phyloP scores from a whole-genome alignment of 1,140 invertebrate genomes.

The Liolophura sinensis region DNA sequence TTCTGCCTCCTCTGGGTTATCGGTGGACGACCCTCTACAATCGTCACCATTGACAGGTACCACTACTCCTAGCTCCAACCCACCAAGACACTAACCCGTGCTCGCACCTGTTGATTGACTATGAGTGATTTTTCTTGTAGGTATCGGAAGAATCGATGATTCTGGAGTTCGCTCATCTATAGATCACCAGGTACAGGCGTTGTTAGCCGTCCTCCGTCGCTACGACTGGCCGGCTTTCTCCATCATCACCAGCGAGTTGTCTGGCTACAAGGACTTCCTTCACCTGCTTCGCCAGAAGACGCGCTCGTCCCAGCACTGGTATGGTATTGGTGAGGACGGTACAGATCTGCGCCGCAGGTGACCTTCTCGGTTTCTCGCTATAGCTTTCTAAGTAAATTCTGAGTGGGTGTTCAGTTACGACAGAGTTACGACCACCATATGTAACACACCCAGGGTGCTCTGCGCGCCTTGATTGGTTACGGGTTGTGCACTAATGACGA shows the following conservation, averaged over 20 bases:
- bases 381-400: background rate
- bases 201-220: constrained; percentile 87
- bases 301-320: background rate
- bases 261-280: constrained; percentile 92
- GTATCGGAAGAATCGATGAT: constrained; percentile 38
- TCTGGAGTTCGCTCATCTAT: constrained; percentile 90
- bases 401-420: too few relatives aligned
- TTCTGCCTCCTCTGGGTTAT: too few relatives aligned
- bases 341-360: background rate
- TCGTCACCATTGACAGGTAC: background rate
- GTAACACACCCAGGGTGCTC: too few relatives aligned
- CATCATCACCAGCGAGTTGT: constrained; percentile 80
- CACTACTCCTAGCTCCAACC: background rate
- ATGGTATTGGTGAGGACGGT: background rate
- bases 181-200: constrained; percentile 90
- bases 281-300: constrained; percentile 71
- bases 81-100: background rate
- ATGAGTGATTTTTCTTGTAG: constrained; percentile 22
- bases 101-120: background rate
- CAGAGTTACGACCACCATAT: too few relatives aligned
- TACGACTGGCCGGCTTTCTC: constrained; percentile 98
- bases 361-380: background rate
- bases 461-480: too few relatives aligned
- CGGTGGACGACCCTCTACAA: too few relatives aligned
- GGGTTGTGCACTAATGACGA: too few relatives aligned